Evolutionary conservation across 2,888 invertebrate species (phyloP).

Genomic region (Agrypnus murinus): DNA sequence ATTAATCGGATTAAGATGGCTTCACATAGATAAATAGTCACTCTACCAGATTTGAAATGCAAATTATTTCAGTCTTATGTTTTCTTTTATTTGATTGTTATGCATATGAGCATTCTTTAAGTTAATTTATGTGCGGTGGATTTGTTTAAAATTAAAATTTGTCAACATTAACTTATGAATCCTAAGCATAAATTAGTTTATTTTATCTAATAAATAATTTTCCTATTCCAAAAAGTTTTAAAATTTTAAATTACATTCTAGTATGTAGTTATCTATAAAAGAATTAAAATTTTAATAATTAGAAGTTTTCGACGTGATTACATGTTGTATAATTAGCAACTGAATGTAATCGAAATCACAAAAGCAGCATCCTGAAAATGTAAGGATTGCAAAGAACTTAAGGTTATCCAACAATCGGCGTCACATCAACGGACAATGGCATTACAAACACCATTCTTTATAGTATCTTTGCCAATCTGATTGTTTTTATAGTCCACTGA

Average conservation of each 20-base stretch:
- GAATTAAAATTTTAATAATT: conserved; percentile 1
- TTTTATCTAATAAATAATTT: background rate
- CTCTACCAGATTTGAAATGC: conserved; percentile 2
- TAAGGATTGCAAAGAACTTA: conserved; percentile 59
- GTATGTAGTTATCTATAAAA: background rate
- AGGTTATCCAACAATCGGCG: conserved; percentile 63
- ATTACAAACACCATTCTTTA: conserved; percentile 63
- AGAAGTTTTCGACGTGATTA: background rate
- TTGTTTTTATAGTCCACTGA: conserved; percentile 56
- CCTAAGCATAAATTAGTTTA: background rate
- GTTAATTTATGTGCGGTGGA: conserved; percentile 1
- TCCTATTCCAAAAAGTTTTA: background rate
- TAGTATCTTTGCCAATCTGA: conserved; percentile 60
- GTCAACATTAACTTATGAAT: background rate
- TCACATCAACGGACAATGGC: conserved; percentile 65
- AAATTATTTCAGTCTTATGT: conserved; percentile 7
- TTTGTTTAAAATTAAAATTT: conserved; percentile 9
- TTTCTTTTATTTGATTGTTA: conserved; percentile 14
- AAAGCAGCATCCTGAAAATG: conserved; percentile 54
- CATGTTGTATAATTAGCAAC: conserved; percentile 15
- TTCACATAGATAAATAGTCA: conserved; percentile 8
- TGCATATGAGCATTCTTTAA: conserved; percentile 4
- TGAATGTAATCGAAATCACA: conserved; percentile 31
- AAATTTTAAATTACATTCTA: background rate
- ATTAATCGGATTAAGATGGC: conserved; percentile 10